Percentiles rank a stretch among this genome's conserved stretches.
Conservation (phyloP, 2,113 vertebrate species). For the Engraulis encrasicolus region DNA sequence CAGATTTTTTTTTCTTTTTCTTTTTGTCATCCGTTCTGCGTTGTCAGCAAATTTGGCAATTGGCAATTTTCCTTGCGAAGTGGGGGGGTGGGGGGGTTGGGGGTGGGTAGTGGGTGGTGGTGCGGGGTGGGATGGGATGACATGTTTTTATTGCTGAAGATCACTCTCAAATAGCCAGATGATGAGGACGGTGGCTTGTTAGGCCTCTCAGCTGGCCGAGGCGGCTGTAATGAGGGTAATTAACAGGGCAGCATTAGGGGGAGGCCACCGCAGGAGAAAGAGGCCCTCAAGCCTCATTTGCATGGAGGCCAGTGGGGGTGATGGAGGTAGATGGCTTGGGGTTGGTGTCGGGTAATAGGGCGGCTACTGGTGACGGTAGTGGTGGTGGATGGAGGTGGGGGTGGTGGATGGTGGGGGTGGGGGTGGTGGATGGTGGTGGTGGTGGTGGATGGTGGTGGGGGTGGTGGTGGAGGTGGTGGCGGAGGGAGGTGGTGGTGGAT, state of each 20-base stretch:
- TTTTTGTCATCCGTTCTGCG: slow-evolving; percentile 68
- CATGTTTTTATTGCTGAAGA: slow-evolving; percentile 90
- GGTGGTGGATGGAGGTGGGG: not conserved
- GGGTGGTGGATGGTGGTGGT: no score
- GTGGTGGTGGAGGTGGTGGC: not conserved
- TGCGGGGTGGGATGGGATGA: slow-evolving; percentile 81
- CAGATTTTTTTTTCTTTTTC: slow-evolving; percentile 55
- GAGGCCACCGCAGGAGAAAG: slow-evolving; percentile 84
- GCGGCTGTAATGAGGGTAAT: slow-evolving; percentile 92
- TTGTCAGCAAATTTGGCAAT: slow-evolving; percentile 95
- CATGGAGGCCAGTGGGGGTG: slow-evolving; percentile 81
- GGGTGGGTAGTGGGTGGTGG: no score
- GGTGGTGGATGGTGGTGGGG: not conserved
- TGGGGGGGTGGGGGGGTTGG: no score
- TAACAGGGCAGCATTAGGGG: slow-evolving; percentile 90
- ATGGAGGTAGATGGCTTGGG: slow-evolving; percentile 74
- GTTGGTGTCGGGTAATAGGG: not conserved
- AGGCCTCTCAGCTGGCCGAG: slow-evolving; percentile 77
- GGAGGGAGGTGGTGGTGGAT: no score
- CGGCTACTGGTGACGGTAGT: no score
- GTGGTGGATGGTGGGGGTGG: not conserved
- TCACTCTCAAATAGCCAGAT: slow-evolving; percentile 95
- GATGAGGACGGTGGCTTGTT: slow-evolving; percentile 91
- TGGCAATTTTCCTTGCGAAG: slow-evolving; percentile 92
- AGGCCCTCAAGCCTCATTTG: slow-evolving; percentile 87